phyloP scores from a whole-genome alignment of 1,140 invertebrate species.

The Popillia japonica region DNA sequence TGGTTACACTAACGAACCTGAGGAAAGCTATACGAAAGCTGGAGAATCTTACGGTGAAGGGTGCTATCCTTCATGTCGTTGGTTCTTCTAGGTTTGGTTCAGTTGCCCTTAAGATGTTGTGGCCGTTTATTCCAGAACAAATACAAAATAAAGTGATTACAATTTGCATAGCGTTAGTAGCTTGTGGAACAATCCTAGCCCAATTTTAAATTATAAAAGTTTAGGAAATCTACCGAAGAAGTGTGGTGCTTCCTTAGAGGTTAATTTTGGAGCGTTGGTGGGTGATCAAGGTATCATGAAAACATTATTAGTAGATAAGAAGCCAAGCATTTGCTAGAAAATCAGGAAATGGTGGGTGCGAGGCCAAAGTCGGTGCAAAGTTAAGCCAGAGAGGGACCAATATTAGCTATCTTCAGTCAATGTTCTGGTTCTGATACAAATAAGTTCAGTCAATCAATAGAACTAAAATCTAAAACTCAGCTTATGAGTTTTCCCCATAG shows the following conservation, averaged over 20 bases:
- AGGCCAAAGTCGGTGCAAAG: too few species aligned
- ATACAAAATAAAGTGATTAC: constrained; percentile 52
- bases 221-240: constrained; percentile 45
- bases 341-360: too few species aligned
- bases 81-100: constrained; percentile 50
- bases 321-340: too few species aligned
- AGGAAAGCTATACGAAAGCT: constrained; percentile 53
- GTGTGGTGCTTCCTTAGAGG: constrained; percentile 43
- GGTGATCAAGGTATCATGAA: too few species aligned
- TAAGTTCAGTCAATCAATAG: too few species aligned
- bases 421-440: too few species aligned
- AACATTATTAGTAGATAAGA: too few species aligned
- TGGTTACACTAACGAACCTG: constrained; percentile 56
- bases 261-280: constrained; percentile 38
- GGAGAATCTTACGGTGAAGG: constrained; percentile 53
- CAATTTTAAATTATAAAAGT: constrained; percentile 44
- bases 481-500: too few species aligned
- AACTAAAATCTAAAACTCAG: too few species aligned
- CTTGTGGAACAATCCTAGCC: constrained; percentile 41
- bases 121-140: constrained; percentile 53
- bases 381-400: too few species aligned
- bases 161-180: background rate
- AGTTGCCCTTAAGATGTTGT: constrained; percentile 49
- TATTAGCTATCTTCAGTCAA: too few species aligned
- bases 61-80: constrained; percentile 53